phyloP scores from a whole-genome alignment of 2,888 invertebrate genomes.

The Chalcosyrphus nemorum region DNA sequence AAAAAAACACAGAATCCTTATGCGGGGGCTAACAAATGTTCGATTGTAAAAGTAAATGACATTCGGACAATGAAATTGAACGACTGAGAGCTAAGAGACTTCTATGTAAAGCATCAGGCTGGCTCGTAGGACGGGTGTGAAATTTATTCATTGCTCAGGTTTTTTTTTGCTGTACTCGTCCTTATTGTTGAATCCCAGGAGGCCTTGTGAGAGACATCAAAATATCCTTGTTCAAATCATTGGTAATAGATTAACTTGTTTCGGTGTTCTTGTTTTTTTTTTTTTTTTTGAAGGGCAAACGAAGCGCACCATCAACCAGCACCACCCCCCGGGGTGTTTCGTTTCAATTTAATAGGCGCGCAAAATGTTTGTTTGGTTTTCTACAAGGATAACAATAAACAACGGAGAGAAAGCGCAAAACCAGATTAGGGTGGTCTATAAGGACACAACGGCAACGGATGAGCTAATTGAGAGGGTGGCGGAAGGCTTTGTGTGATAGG shows the following conservation, averaged over 20 bases:
- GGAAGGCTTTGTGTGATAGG: slow-evolving; percentile 1
- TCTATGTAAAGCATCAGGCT: slow-evolving; percentile 39
- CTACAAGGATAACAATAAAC: slow-evolving; percentile 68
- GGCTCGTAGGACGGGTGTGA: slow-evolving; percentile 53
- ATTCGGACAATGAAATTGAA: slow-evolving; percentile 73
- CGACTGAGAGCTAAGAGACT: slow-evolving; percentile 56
- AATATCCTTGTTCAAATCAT: slow-evolving; percentile 73
- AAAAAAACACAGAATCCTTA: slow-evolving; percentile 15
- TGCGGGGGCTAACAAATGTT: slow-evolving; percentile 64
- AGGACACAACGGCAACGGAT: slow-evolving; percentile 29
- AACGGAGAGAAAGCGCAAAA: slow-evolving; percentile 44
- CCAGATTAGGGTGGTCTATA: slow-evolving; percentile 35
- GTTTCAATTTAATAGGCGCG: slow-evolving; percentile 72
- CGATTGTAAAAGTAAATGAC: slow-evolving; percentile 72
- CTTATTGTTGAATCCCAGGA: slow-evolving; percentile 53
- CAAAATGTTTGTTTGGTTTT: slow-evolving; percentile 71
- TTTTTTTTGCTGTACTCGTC: slow-evolving; percentile 35
- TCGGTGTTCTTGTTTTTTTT: slow-evolving; percentile 47
- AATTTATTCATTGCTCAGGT: slow-evolving; percentile 68
- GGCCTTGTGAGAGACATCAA: slow-evolving; percentile 68
- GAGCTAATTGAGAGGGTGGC: slow-evolving; percentile 66
- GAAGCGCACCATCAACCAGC: slow-evolving; percentile 1
- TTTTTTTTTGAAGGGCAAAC: slow-evolving; percentile 31
- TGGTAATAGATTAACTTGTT: slow-evolving; percentile 73
- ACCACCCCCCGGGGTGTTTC: slow-evolving; percentile 39